phyloP scores from a whole-genome alignment of 2,888 invertebrate species.

The Uloborus plumipes region DNA sequence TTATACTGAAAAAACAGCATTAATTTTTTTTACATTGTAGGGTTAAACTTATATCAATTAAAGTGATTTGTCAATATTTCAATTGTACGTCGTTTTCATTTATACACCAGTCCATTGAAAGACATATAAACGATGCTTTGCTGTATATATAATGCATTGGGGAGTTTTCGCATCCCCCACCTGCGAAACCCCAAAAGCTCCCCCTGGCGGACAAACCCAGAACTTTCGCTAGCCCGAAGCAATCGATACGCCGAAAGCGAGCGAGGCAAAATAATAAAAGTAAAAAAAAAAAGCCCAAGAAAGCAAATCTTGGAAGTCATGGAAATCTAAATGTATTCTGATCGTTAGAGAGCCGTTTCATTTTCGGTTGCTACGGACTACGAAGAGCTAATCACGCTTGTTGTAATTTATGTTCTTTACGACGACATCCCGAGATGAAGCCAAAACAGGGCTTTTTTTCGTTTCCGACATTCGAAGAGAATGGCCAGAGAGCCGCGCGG shows the following conservation, averaged over 20 bases:
- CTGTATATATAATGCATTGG: too few relatives aligned
- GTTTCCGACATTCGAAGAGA: constrained; percentile 31
- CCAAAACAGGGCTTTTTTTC: constrained; percentile 25
- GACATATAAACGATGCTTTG: too few relatives aligned
- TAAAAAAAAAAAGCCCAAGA: constrained; percentile 32
- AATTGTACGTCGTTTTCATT: too few relatives aligned
- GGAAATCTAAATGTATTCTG: constrained; percentile 57
- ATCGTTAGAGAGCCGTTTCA: constrained; percentile 51
- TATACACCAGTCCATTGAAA: too few relatives aligned
- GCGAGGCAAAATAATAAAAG: constrained; percentile 4
- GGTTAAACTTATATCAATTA: too few relatives aligned
- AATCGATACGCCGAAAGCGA: constrained; percentile 32
- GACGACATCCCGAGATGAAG: constrained; percentile 30
- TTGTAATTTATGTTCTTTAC: constrained; percentile 56
- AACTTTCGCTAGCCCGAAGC: neutral
- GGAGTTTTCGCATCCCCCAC: too few relatives aligned
- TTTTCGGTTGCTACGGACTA: constrained; percentile 43
- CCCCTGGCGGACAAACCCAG: neutral
- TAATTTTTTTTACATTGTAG: too few relatives aligned
- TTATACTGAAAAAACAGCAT: too few relatives aligned
- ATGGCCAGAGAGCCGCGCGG: constrained; percentile 33
- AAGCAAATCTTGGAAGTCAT: constrained; percentile 52
- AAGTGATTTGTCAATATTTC: too few relatives aligned
- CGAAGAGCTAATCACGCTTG: constrained; percentile 55
- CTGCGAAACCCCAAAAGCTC: constrained; percentile 9